Conservation (phyloP, 2,797 vertebrate species). For the Girardinus metallicus region DNA sequence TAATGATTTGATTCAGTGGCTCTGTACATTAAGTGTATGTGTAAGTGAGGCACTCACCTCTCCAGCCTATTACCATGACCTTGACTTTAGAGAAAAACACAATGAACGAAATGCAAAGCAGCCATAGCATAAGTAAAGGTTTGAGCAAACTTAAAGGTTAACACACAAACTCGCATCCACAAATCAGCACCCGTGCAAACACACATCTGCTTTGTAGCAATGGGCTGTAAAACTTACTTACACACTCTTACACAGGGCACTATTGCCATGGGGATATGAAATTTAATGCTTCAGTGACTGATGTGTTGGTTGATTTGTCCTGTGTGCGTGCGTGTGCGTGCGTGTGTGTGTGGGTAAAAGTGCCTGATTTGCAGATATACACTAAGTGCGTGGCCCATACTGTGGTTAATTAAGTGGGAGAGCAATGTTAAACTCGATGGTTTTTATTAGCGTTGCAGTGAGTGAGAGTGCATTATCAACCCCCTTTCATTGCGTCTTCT, state of each 20-base stretch:
- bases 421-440: conserved; percentile 76
- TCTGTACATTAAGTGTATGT: conserved; percentile 79
- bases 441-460: conserved; percentile 72
- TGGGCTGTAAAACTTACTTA: conserved; percentile 60
- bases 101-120: conserved; percentile 62
- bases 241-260: conserved; percentile 61
- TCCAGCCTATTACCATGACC: conserved; percentile 85
- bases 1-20: conserved; percentile 89
- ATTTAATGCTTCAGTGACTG: conserved; percentile 75
- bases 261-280: conserved; percentile 76
- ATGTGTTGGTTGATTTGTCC: conserved; percentile 72
- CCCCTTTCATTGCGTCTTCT: conserved; percentile 32
- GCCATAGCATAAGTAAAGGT: conserved; percentile 78
- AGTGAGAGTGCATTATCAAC: conserved; percentile 55
- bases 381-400: conserved; percentile 70
- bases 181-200: conserved; percentile 36
- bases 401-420: conserved; percentile 80
- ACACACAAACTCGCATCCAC: conserved; percentile 47
- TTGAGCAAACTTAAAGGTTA: conserved; percentile 80
- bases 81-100: conserved; percentile 79
- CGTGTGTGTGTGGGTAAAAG: conserved; percentile 63
- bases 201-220: conserved; percentile 53
- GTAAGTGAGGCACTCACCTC: conserved; percentile 83
- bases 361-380: conserved; percentile 77
- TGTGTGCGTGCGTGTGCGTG: conserved; percentile 44